A percentile compares a stretch with the other conserved stretches of the same genome.
phyloP scores from a whole-genome alignment of 2,888 invertebrate genomes.

The Tinea trinotella region DNA sequence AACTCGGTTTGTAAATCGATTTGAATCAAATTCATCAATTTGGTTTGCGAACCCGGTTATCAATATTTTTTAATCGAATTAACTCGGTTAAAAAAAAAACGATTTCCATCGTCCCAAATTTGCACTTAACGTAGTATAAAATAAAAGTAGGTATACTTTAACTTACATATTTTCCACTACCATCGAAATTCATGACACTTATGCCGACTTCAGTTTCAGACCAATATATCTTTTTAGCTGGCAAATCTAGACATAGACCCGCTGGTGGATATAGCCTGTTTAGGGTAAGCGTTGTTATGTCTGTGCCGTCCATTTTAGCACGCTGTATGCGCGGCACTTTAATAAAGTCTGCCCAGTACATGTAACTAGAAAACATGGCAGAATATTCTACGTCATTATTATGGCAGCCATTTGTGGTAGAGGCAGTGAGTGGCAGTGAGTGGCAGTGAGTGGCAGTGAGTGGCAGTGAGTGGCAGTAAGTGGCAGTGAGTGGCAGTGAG shows the following conservation, averaged over 20 bases:
- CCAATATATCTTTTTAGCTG: constrained; percentile 88
- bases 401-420: too few relatives aligned
- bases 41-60: too few relatives aligned
- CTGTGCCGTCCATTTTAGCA: constrained; percentile 88
- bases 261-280: constrained; percentile 84
- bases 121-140: too few relatives aligned
- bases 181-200: constrained; percentile 70
- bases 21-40: too few relatives aligned
- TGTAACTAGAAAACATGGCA: constrained; percentile 75
- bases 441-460: too few relatives aligned
- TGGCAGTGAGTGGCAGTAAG: too few relatives aligned
- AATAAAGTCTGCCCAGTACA: constrained; percentile 97
- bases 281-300: constrained; percentile 73
- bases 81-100: too few relatives aligned
- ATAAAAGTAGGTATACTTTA: neutral
- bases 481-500: too few relatives aligned
- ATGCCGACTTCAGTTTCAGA: constrained; percentile 69
- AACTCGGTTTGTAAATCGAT: too few relatives aligned
- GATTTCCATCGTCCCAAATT: too few relatives aligned
- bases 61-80: too few relatives aligned
- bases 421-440: too few relatives aligned
- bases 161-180: constrained; percentile 76
- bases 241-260: constrained; percentile 87
- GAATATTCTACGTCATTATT: neutral
- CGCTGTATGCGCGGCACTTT: constrained; percentile 79